phyloP scores from a whole-genome alignment of 2,888 invertebrate genomes.

The Balanococcus diminutus region DNA sequence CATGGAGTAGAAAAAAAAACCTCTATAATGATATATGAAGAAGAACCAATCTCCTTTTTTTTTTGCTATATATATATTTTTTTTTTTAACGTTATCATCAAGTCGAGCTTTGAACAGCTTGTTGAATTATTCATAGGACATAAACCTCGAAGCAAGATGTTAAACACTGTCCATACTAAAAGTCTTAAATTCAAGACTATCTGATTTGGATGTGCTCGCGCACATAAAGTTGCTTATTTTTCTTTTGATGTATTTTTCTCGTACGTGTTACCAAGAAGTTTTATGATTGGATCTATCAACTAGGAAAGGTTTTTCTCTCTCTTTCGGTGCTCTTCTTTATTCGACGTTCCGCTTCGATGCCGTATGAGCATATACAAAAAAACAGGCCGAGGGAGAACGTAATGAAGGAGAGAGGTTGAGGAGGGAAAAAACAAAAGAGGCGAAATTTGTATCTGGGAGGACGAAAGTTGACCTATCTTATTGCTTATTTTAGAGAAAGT shows the following conservation, averaged over 20 bases:
- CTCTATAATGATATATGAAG: conserved; percentile 32
- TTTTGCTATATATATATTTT: background rate
- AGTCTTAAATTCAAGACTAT: conserved; percentile 42
- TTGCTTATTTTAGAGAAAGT: conserved; percentile 28
- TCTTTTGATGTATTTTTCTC: conserved; percentile 38
- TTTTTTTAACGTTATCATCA: conserved; percentile 45
- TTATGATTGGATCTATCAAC: conserved; percentile 40
- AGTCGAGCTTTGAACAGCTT: conserved; percentile 47
- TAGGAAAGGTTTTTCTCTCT: conserved; percentile 22
- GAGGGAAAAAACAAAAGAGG: background rate
- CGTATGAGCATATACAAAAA: background rate
- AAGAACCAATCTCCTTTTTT: conserved; percentile 31
- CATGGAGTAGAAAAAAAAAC: background rate
- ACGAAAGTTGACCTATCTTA: conserved; percentile 20
- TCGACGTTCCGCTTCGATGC: background rate
- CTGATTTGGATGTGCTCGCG: conserved; percentile 40
- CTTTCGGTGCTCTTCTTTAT: background rate
- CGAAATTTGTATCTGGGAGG: background rate
- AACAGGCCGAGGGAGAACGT: background rate
- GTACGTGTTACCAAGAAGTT: conserved; percentile 42
- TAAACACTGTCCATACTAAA: conserved; percentile 42
- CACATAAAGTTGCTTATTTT: conserved; percentile 42
- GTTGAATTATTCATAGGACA: conserved; percentile 47
- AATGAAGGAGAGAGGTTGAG: background rate
- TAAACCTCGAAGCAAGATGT: conserved; percentile 42